A percentile compares a stretch with the other conserved stretches of the same genome.
Evolutionary conservation across 1,140 invertebrate genomes (phyloP).

Genomic region (Akabosia matsudoensis): DNA sequence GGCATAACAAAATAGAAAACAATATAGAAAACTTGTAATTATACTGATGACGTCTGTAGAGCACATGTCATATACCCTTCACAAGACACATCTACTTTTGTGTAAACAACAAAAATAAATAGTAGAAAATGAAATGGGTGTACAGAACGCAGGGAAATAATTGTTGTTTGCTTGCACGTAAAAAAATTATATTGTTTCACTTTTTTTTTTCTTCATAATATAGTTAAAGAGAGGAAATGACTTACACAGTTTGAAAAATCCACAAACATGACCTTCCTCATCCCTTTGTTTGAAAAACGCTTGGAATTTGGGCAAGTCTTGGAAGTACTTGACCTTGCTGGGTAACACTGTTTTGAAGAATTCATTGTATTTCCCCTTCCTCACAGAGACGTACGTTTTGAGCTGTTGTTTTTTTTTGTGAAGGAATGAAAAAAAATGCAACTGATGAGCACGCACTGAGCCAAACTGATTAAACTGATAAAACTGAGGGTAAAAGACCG

Average conservation of each 20-base stretch:
- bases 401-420: no score
- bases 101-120: no score
- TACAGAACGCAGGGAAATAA: no score
- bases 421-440: no score
- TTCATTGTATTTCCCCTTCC: conserved; percentile 17
- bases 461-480: no score
- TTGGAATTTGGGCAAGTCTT: not conserved
- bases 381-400: not conserved
- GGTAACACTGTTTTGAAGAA: not conserved
- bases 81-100: no score
- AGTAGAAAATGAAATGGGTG: no score
- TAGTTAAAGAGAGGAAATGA: no score
- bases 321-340: not conserved
- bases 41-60: not conserved
- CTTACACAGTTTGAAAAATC: conserved; percentile 16
- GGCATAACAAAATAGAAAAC: not conserved
- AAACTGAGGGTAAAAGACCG: no score
- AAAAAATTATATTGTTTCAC: not conserved
- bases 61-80: no score
- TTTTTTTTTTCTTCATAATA: no score
- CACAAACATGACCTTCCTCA: not conserved
- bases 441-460: no score
- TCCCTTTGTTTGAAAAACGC: conserved; percentile 13
- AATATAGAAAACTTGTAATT: not conserved
- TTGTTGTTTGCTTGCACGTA: not conserved